Evolutionary conservation across 2,888 invertebrate species (phyloP).

Genomic region (Megamerina dolium): DNA sequence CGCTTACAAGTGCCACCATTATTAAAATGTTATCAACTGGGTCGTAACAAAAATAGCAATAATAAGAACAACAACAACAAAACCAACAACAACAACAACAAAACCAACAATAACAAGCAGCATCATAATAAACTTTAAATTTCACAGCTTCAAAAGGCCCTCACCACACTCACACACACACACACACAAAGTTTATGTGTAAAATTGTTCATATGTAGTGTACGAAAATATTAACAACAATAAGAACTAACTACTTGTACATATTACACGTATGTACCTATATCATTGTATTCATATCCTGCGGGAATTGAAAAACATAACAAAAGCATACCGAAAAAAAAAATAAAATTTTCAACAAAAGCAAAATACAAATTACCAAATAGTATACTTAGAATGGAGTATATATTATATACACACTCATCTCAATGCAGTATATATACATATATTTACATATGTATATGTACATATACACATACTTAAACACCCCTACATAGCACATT

Average conservation of each 20-base stretch:
- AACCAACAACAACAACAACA: not conserved
- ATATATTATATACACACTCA: not conserved
- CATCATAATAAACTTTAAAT: too few relatives aligned
- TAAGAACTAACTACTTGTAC: conserved; percentile 5
- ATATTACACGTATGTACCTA: too few relatives aligned
- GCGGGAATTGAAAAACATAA: conserved; percentile 25
- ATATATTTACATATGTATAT: not conserved
- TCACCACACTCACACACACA: too few relatives aligned
- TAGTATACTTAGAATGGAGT: not conserved
- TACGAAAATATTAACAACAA: too few relatives aligned
- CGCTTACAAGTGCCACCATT: too few relatives aligned
- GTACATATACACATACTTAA: not conserved
- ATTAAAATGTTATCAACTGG: too few relatives aligned
- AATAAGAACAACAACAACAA: not conserved
- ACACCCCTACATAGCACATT: not conserved
- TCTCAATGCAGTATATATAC: not conserved
- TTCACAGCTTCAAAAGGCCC: too few relatives aligned
- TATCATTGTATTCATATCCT: too few relatives aligned
- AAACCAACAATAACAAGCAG: not conserved
- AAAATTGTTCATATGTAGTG: too few relatives aligned
- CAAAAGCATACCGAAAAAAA: not conserved
- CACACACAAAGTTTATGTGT: too few relatives aligned
- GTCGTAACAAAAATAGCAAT: too few relatives aligned
- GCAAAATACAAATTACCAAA: not conserved
- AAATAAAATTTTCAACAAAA: conserved; percentile 24